phyloP scores from a whole-genome alignment of 2,888 invertebrate species.

The Plebejus melissa region DNA sequence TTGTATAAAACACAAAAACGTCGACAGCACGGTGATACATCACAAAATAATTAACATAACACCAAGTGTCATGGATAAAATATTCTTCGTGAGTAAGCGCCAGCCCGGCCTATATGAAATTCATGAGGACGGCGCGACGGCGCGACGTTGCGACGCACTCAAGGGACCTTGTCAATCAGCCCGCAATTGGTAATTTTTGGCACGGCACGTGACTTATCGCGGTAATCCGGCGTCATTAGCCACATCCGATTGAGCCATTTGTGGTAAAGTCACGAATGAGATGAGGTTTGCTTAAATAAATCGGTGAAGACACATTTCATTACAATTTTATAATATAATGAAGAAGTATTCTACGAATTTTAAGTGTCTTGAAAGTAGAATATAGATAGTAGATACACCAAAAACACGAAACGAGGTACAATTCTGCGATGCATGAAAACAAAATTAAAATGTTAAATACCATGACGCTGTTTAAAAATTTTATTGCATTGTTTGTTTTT shows the following conservation, averaged over 20 bases:
- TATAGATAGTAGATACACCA: too few species aligned
- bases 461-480: too few species aligned
- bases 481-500: too few species aligned
- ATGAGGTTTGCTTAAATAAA: not conserved
- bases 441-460: too few species aligned
- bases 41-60: not conserved
- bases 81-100: not conserved
- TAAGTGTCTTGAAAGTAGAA: too few species aligned
- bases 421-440: too few species aligned
- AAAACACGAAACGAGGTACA: too few species aligned
- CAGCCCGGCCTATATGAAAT: not conserved
- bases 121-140: not conserved
- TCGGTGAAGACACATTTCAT: not conserved
- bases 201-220: constrained; percentile 7
- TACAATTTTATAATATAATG: too few species aligned
- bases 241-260: not conserved
- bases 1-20: not conserved
- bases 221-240: not conserved
- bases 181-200: constrained; percentile 4
- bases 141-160: not conserved
- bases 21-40: not conserved
- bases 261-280: not conserved
- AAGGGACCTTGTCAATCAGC: not conserved
- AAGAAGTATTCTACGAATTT: too few species aligned
- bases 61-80: not conserved